A percentile compares a stretch with the other conserved stretches of the same genome.
Evolutionary conservation across 2,888 invertebrate genomes (phyloP).

Genomic region (Leptopilina drosophilae): DNA sequence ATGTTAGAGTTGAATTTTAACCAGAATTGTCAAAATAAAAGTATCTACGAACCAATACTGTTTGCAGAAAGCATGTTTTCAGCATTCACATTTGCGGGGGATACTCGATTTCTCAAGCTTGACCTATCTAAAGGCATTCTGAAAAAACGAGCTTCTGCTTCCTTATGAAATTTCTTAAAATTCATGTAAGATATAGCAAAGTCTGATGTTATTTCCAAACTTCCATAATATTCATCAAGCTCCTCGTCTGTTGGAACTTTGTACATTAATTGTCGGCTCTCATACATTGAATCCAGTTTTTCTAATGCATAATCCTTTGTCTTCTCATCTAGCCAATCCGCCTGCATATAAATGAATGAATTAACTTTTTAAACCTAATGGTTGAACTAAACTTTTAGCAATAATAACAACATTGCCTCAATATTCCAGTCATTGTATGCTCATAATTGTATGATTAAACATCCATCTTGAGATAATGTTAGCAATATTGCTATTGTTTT

Average conservation of each 20-base stretch:
- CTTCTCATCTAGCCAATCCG: slow-evolving; percentile 94
- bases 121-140: slow-evolving; percentile 78
- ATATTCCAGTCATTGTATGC: no score
- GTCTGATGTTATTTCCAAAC: slow-evolving; percentile 74
- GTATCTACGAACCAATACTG: no score
- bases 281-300: slow-evolving; percentile 89
- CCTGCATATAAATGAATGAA: slow-evolving; percentile 51
- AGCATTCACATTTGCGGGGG: no score
- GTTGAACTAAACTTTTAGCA: no score
- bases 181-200: slow-evolving; percentile 78
- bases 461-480: no score
- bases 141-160: slow-evolving; percentile 77
- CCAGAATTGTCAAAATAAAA: no score
- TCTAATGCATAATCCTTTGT: slow-evolving; percentile 87
- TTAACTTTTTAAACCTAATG: no score
- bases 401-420: no score
- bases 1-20: not conserved
- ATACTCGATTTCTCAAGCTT: slow-evolving; percentile 75
- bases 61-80: no score
- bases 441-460: no score
- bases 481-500: no score
- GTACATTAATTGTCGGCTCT: slow-evolving; percentile 83
- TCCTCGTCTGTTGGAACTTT: slow-evolving; percentile 82
- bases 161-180: slow-evolving; percentile 77
- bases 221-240: slow-evolving; percentile 86